Conservation (phyloP, 1,140 invertebrate genomes). For the Aphaenogaster floridana region DNA sequence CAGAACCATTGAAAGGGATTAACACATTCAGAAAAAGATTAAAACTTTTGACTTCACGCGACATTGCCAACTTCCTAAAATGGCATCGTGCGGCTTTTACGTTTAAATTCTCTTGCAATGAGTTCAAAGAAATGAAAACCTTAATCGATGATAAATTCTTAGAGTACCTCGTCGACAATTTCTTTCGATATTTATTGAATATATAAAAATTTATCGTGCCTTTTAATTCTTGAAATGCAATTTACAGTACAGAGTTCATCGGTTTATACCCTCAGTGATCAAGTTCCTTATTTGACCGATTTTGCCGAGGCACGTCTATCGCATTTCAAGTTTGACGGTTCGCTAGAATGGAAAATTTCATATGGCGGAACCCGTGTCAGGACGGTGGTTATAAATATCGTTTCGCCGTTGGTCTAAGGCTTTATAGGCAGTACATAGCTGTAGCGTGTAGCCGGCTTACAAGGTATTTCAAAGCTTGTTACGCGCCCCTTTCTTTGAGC, state of each 20-base stretch:
- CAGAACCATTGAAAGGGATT: neutral
- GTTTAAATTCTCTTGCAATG: neutral
- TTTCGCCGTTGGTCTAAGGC: slow-evolving; percentile 44
- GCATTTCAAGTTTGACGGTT: slow-evolving; percentile 36
- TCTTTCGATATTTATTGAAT: neutral
- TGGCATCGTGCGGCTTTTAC: neutral
- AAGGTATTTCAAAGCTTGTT: slow-evolving; percentile 66
- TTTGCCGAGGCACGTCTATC: neutral
- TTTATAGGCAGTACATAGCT: slow-evolving; percentile 60
- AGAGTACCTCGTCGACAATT: neutral
- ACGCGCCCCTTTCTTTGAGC: slow-evolving; percentile 60
- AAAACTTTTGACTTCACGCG: neutral
- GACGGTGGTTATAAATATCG: slow-evolving; percentile 59
- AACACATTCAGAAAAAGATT: slow-evolving; percentile 12
- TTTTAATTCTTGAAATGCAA: neutral
- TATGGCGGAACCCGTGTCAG: slow-evolving; percentile 27
- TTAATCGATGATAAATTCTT: neutral
- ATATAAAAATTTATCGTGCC: neutral
- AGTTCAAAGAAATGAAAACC: neutral
- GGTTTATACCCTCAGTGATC: neutral
- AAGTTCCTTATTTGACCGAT: neutral
- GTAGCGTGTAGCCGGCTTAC: slow-evolving; percentile 63
- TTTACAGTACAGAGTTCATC: neutral
- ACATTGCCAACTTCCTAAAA: neutral
- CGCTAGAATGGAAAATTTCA: slow-evolving; percentile 41